Evolutionary conservation across 2,113 vertebrate genomes (phyloP).

Genomic region (Madoqua kirkii): DNA sequence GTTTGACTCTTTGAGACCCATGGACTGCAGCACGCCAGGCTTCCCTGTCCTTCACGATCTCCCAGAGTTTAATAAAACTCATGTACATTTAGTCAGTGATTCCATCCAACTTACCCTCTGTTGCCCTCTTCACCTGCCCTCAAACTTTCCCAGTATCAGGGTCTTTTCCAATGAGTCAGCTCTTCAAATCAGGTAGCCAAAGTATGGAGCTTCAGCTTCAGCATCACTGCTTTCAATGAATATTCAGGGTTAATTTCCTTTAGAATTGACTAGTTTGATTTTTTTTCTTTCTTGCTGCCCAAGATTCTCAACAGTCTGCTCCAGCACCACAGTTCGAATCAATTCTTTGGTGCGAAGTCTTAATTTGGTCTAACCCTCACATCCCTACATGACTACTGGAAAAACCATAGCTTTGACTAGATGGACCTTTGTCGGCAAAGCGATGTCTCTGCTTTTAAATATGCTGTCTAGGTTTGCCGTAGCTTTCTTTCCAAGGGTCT

Average conservation of each 20-base stretch:
- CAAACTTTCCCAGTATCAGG: neutral
- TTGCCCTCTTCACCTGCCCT: neutral
- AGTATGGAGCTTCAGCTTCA: neutral
- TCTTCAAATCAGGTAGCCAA: neutral
- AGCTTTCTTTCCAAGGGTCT: neutral
- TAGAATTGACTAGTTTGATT: neutral
- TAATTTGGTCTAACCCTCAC: neutral
- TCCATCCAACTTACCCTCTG: neutral
- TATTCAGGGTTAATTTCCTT: neutral
- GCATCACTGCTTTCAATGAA: neutral
- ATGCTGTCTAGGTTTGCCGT: neutral
- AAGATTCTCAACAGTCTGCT: neutral
- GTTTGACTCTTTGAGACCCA: neutral
- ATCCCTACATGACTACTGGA: neutral
- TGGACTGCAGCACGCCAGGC: accelerated
- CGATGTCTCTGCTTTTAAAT: neutral
- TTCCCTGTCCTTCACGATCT: neutral
- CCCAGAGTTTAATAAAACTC: neutral
- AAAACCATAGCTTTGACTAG: neutral
- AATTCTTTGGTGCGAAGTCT: neutral
- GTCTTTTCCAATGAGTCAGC: neutral
- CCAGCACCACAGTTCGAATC: neutral
- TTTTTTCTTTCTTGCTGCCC: neutral
- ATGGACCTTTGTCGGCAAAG: neutral
- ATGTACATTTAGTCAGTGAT: neutral